phyloP scores from a whole-genome alignment of 2,113 vertebrate species.

The Ramphastos sulfuratus region DNA sequence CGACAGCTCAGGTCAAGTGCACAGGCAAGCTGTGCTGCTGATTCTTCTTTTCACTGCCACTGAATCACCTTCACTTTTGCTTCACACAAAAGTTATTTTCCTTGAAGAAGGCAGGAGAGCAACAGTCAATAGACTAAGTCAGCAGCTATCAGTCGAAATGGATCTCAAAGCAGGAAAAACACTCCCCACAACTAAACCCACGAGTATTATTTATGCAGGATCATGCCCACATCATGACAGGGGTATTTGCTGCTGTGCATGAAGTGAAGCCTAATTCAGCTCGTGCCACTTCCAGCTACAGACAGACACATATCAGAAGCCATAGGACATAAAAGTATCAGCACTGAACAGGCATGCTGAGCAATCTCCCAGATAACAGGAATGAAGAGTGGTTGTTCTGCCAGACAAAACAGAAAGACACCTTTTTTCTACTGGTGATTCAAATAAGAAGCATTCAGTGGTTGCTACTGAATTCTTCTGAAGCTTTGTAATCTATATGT shows the following conservation, averaged over 20 bases:
- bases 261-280: background rate
- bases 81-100: background rate
- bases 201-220: background rate
- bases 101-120: background rate
- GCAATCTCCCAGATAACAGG: background rate
- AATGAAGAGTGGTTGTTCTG: background rate
- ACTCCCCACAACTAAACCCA: background rate
- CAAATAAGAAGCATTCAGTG: background rate
- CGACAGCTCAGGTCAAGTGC: slow-evolving; percentile 49
- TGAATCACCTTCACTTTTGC: slow-evolving; percentile 55
- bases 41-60: slow-evolving; percentile 45
- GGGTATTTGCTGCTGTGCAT: background rate
- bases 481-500: background rate
- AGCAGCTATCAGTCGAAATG: background rate
- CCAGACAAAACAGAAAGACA: background rate
- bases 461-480: background rate
- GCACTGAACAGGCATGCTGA: background rate
- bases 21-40: slow-evolving; percentile 45
- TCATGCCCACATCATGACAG: fast-evolving
- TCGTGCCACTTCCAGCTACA: background rate
- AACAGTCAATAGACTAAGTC: background rate
- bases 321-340: background rate
- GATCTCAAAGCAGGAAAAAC: background rate
- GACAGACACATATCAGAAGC: background rate
- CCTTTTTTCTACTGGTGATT: background rate